Conservation (phyloP, 2,888 invertebrate genomes). For the Seira ritae region DNA sequence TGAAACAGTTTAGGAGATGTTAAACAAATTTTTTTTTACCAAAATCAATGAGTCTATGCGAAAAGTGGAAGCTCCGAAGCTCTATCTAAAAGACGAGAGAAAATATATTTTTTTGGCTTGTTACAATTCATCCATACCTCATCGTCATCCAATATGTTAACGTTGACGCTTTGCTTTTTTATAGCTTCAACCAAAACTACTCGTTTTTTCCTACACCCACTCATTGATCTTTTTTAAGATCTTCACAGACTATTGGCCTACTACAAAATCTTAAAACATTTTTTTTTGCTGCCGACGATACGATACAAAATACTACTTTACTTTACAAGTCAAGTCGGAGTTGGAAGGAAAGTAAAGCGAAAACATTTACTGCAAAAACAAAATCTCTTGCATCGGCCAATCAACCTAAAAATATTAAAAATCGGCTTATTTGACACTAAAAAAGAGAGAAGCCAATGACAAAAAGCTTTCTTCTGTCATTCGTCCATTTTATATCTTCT, state of each 20-base stretch:
- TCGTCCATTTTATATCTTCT: background rate
- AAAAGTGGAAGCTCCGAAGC: conserved; percentile 14
- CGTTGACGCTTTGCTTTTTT: conserved; percentile 18
- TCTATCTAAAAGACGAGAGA: background rate
- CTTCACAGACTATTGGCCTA: conserved; percentile 59
- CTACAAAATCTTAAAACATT: conserved; percentile 19
- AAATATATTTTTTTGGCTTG: conserved; percentile 4
- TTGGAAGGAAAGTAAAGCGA: background rate
- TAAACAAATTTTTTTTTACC: conserved; percentile 6
- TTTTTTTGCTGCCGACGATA: background rate
- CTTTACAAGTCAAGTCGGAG: background rate
- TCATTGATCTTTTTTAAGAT: conserved; percentile 61
- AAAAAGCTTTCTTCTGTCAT: conserved; percentile 14
- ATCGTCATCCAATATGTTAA: conserved; percentile 19
- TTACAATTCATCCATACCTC: conserved; percentile 19
- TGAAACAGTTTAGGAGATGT: conserved; percentile 9
- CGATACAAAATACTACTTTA: background rate
- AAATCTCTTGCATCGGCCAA: background rate
- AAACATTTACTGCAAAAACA: background rate
- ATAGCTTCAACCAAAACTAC: conserved; percentile 9
- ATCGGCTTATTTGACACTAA: conserved; percentile 2
- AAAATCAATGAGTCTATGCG: background rate
- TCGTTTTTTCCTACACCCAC: conserved; percentile 44
- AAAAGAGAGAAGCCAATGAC: conserved; percentile 9
- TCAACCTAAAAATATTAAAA: conserved; percentile 19